Conservation (phyloP, 2,888 invertebrate genomes). For the Dexiosoma caninum region DNA sequence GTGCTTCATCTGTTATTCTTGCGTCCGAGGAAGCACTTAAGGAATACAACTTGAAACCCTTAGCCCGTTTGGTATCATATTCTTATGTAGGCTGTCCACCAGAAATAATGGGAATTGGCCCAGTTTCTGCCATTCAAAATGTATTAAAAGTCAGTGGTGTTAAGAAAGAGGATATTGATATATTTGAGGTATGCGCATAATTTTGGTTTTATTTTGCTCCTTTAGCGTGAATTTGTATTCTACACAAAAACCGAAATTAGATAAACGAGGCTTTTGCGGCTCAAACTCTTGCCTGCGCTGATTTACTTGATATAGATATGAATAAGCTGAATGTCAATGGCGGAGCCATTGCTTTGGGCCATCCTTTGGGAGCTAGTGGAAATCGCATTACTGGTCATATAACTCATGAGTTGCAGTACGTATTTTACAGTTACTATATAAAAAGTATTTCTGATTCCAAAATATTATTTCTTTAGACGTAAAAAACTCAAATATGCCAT, state of each 20-base stretch:
- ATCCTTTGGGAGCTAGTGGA: conserved; percentile 96
- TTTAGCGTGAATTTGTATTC: too few relatives aligned
- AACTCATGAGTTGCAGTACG: conserved; percentile 92
- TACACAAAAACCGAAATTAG: conserved; percentile 72
- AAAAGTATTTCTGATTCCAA: too few relatives aligned
- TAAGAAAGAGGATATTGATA: conserved; percentile 90
- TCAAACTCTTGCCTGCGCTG: conserved; percentile 94
- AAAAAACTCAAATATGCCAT: conserved; percentile 91
- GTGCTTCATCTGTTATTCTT: conserved; percentile 94
- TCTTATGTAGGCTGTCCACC: conserved; percentile 97
- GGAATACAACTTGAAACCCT: conserved; percentile 87
- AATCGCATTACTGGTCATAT: conserved; percentile 94
- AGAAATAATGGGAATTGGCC: conserved; percentile 98
- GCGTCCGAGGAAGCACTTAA: conserved; percentile 94
- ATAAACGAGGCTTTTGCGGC: conserved; percentile 99
- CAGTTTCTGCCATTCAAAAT: conserved; percentile 94
- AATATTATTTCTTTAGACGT: conserved; percentile 80
- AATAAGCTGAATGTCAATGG: conserved; percentile 95
- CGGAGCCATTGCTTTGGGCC: conserved; percentile 97
- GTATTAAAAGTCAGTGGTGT: conserved; percentile 88
- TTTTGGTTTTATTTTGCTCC: neutral
- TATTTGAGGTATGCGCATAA: conserved; percentile 88
- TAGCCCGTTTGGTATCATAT: conserved; percentile 94
- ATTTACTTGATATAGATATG: conserved; percentile 90
- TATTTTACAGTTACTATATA: too few relatives aligned